Evolutionary conservation across 1,140 invertebrate species (phyloP).

Genomic region (Eupristina koningsbergeri): DNA sequence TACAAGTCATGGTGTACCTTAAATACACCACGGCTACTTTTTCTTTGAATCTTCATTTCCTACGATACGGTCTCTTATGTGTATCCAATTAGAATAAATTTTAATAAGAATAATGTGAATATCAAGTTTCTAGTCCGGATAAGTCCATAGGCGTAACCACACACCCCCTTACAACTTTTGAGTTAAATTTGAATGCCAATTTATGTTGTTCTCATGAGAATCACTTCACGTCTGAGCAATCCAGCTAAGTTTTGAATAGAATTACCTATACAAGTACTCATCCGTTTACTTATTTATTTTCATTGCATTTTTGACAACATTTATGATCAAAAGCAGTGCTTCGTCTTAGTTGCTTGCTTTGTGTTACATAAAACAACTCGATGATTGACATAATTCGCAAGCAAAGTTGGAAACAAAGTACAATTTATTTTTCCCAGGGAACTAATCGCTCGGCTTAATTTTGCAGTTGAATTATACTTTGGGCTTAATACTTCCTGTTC

Average conservation of each 20-base stretch:
- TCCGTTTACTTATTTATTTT: not conserved
- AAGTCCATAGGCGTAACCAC: not conserved
- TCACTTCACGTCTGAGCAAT: not conserved
- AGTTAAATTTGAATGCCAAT: constrained; percentile 8
- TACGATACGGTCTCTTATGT: not conserved
- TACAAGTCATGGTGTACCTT: not conserved
- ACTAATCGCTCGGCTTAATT: not conserved
- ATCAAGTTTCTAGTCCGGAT: not conserved
- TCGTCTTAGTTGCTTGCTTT: not conserved
- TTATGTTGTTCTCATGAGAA: constrained; percentile 8
- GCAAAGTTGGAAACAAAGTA: not conserved
- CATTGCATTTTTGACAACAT: not conserved
- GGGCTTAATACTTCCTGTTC: not conserved
- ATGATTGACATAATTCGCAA: constrained; percentile 12
- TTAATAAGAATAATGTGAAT: not conserved
- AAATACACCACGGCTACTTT: not conserved
- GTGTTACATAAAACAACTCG: not conserved
- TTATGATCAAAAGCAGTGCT: not conserved
- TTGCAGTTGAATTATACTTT: not conserved
- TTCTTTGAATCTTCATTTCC: not conserved
- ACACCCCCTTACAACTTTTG: not conserved
- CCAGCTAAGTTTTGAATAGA: constrained; percentile 5
- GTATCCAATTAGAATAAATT: not conserved
- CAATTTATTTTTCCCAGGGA: not conserved
- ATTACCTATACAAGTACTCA: not conserved